A percentile compares a stretch with the other conserved stretches of the same genome.
phyloP scores from a whole-genome alignment of 2,113 vertebrate species.

The Solea senegalensis region DNA sequence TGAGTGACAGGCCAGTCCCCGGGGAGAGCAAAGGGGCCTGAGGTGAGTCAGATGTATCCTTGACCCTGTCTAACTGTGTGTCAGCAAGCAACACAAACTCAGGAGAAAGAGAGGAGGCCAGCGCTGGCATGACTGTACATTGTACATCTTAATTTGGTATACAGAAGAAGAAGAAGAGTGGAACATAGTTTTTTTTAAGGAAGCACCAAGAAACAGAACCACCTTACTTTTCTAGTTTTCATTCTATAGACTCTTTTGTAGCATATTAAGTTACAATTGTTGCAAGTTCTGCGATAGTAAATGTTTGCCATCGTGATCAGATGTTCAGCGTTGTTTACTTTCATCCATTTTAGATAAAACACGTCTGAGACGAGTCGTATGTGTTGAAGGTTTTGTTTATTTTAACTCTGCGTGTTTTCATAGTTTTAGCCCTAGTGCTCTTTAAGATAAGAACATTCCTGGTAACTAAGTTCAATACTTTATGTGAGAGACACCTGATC shows the following conservation, averaged over 20 bases:
- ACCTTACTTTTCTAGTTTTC: not conserved
- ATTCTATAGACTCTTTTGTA: constrained; percentile 19
- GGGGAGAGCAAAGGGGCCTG: constrained; percentile 67
- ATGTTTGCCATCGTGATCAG: no score
- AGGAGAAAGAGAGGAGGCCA: constrained; percentile 26
- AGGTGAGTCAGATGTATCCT: constrained; percentile 79
- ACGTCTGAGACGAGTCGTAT: not conserved
- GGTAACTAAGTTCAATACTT: no score
- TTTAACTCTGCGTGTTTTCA: no score
- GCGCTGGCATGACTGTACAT: constrained; percentile 57
- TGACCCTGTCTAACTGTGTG: constrained; percentile 75
- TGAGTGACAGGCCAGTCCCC: constrained; percentile 74
- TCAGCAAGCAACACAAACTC: constrained; percentile 69
- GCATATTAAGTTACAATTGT: constrained; percentile 8
- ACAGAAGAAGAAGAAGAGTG: constrained; percentile 24
- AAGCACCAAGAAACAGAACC: not conserved
- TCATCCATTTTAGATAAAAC: not conserved
- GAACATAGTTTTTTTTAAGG: constrained; percentile 8
- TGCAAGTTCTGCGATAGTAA: not conserved
- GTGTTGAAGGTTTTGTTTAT: no score
- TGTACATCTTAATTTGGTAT: constrained; percentile 66
- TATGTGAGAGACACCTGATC: no score
- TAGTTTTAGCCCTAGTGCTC: no score
- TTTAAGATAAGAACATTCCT: no score
- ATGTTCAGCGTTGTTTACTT: constrained; percentile 20